These are phyloP conservation scores for Paratilapia polleni DNA, from an alignment of 2,113 vertebrate genomes.

Conservation along the genomic window DNA sequence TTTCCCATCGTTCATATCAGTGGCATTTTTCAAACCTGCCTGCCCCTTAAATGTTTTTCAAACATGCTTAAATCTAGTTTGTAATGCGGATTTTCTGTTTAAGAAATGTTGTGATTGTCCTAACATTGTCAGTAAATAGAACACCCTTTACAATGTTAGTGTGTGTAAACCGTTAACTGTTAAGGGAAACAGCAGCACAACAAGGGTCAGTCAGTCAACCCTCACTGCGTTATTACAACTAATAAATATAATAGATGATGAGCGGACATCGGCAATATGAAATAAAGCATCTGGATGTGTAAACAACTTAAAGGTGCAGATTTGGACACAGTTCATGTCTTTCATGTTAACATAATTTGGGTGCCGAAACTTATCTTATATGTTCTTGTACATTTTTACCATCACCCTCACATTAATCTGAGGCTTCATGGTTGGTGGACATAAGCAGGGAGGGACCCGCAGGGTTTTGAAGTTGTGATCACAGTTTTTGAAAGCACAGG, in stretches of 20 bases:
- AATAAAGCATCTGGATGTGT: background rate
- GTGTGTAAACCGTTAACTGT: background rate
- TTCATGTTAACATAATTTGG: slow-evolving; percentile 3
- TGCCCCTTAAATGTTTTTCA: background rate
- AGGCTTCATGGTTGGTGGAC: slow-evolving; percentile 60
- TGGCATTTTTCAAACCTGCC: background rate
- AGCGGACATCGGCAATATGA: background rate
- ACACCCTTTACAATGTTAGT: background rate
- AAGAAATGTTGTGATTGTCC: too few species aligned
- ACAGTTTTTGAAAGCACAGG: slow-evolving; percentile 71
- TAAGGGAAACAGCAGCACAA: background rate
- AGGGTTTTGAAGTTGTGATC: slow-evolving; percentile 71
- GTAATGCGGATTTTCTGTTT: background rate
- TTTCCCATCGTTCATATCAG: background rate
- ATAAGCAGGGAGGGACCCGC: slow-evolving; percentile 53
- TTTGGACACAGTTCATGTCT: slow-evolving; percentile 17
- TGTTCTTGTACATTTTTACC: slow-evolving; percentile 47
- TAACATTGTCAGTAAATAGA: background rate
- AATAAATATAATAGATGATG: background rate
- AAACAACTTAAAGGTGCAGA: background rate
- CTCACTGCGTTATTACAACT: background rate
- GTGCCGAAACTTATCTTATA: slow-evolving; percentile 30
- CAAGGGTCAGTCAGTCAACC: background rate
- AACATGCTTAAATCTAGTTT: background rate
- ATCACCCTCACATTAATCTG: slow-evolving; percentile 46